Evolutionary conservation across 2,888 invertebrate genomes (phyloP).

Genomic region (Digitonthophagus gazella): DNA sequence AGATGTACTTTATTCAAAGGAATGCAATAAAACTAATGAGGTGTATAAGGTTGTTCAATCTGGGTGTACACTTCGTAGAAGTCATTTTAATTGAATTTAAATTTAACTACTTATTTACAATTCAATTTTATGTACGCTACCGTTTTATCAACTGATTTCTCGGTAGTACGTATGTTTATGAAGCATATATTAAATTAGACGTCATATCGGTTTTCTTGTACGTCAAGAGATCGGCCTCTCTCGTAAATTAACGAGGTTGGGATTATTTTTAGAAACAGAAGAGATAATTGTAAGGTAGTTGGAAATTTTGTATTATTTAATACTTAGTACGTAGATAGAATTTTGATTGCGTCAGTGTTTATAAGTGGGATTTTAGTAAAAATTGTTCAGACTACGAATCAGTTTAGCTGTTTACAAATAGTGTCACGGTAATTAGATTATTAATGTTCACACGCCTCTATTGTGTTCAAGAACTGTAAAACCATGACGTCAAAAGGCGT

Average conservation of each 20-base stretch:
- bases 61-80: too few species aligned
- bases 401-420: background rate
- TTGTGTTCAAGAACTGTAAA: background rate
- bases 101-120: too few species aligned
- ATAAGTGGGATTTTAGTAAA: background rate
- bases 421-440: background rate
- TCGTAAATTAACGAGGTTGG: background rate
- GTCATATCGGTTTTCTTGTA: background rate
- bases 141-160: too few species aligned
- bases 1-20: too few species aligned
- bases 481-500: background rate
- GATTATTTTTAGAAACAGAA: background rate
- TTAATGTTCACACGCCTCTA: background rate
- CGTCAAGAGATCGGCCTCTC: background rate
- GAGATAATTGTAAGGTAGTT: background rate
- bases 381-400: too few species aligned
- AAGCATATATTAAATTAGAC: too few species aligned
- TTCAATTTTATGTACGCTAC: too few species aligned
- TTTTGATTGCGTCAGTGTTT: background rate
- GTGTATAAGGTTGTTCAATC: too few species aligned
- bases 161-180: too few species aligned
- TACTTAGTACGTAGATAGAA: background rate
- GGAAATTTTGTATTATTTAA: background rate
- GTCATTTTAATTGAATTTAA: too few species aligned
- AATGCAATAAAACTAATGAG: too few species aligned